phyloP scores from a whole-genome alignment of 2,113 vertebrate species.

The Heterotis niloticus region DNA sequence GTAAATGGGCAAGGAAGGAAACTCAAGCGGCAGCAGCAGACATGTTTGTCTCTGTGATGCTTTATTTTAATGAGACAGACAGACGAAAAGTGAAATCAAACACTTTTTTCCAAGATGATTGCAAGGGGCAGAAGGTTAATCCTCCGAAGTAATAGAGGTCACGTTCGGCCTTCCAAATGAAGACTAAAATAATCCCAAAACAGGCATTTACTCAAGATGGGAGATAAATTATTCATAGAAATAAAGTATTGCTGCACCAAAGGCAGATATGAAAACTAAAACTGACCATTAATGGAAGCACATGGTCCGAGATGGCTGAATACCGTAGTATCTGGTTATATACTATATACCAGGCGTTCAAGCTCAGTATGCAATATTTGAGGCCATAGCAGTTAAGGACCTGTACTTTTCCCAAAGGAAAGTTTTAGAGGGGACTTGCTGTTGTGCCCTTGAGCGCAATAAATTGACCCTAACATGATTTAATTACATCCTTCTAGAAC shows the following conservation, averaged over 20 bases:
- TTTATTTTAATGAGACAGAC: not conserved
- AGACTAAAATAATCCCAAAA: constrained; percentile 30
- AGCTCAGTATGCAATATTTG: no score
- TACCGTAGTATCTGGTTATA: constrained; percentile 19
- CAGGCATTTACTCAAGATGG: not conserved
- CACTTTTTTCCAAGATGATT: not conserved
- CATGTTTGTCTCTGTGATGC: not conserved
- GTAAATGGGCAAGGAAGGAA: no score
- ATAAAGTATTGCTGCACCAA: constrained; percentile 10
- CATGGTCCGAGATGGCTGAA: constrained; percentile 22
- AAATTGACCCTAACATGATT: no score
- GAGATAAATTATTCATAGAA: constrained; percentile 39
- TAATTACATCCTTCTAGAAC: no score
- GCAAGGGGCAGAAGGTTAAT: constrained; percentile 2
- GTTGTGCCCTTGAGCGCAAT: no score
- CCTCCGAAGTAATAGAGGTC: constrained; percentile 35
- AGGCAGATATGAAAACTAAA: constrained; percentile 15
- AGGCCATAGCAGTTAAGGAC: no score
- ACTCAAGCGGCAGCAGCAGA: not conserved
- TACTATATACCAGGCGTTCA: not conserved
- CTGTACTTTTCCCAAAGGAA: no score
- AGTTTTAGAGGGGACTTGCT: no score
- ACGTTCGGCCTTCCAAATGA: constrained; percentile 31
- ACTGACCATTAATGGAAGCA: constrained; percentile 27
- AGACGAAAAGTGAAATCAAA: not conserved